These are phyloP conservation scores for Nothura maculosa DNA, from an alignment of 2,797 vertebrate species.

Conservation along the genomic window DNA sequence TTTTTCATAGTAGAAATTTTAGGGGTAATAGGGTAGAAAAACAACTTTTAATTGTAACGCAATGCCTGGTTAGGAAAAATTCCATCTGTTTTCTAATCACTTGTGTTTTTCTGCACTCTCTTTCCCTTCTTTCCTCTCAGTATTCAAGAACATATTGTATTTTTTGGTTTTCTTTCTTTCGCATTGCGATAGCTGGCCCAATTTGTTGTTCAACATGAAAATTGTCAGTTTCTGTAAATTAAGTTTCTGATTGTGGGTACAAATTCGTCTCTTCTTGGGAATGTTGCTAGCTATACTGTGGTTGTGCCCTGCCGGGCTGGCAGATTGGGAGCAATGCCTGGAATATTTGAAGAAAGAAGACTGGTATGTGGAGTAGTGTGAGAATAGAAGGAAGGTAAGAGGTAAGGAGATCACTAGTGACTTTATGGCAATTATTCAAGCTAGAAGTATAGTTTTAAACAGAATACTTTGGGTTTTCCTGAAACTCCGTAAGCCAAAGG, in stretches of 20 bases:
- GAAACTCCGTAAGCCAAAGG: not conserved
- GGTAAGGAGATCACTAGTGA: not conserved
- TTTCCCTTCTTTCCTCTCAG: not conserved
- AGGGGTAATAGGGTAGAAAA: not conserved
- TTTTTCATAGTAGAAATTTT: not conserved
- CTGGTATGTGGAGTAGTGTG: no score
- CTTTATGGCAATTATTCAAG: not conserved
- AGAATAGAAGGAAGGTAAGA: not conserved
- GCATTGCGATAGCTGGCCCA: not conserved
- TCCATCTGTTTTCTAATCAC: not conserved
- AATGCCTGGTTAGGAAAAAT: not conserved
- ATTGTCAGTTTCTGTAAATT: not conserved
- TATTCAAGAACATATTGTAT: not conserved
- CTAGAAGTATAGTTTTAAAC: not conserved
- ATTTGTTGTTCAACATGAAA: not conserved
- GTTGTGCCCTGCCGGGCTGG: not conserved
- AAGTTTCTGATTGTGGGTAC: not conserved
- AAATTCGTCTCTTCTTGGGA: conserved; percentile 28
- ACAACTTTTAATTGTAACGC: not conserved
- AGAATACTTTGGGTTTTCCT: not conserved
- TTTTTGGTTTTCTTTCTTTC: not conserved
- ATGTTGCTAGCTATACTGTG: not conserved
- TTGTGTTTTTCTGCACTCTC: not conserved
- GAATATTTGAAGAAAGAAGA: not conserved
- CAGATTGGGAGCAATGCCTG: not conserved